These are phyloP conservation scores for Caenorhabditis sp. DNA, from an alignment of 2,888 invertebrate species.

Conservation along the genomic window DNA sequence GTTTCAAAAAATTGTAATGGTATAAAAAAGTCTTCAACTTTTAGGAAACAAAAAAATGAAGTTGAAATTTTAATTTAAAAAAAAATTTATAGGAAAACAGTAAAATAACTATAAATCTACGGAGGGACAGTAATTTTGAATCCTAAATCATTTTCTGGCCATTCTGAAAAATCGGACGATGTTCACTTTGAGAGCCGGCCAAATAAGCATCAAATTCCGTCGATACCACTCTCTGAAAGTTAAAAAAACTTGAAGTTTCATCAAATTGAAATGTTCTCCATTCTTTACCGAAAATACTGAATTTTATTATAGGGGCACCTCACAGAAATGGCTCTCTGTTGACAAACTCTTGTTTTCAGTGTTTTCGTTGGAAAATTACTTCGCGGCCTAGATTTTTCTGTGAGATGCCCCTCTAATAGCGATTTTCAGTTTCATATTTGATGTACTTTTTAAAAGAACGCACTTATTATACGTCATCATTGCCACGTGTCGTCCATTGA, in stretches of 20 bases:
- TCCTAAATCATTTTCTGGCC: conserved; percentile 10
- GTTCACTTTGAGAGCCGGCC: conserved; percentile 76
- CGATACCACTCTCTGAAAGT: conserved; percentile 77
- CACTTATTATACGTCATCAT: conserved; percentile 74
- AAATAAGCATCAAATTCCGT: conserved; percentile 73
- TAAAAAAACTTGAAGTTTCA: neutral
- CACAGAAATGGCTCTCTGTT: too few relatives aligned
- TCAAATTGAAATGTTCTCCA: too few relatives aligned
- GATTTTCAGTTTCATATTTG: too few relatives aligned
- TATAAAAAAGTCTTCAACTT: neutral
- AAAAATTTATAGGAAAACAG: neutral
- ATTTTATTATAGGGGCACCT: too few relatives aligned
- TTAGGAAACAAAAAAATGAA: neutral
- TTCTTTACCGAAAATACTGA: neutral
- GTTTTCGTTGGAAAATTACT: too few relatives aligned
- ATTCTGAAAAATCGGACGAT: conserved; percentile 68
- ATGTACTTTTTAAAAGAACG: conserved; percentile 23
- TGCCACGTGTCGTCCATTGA: conserved; percentile 67
- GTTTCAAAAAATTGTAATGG: too few relatives aligned
- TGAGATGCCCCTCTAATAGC: too few relatives aligned
- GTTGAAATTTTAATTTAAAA: neutral
- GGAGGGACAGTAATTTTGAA: too few relatives aligned
- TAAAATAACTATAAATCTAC: conserved; percentile 16
- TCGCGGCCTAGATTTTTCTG: too few relatives aligned
- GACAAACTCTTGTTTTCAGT: too few relatives aligned